Conservation (phyloP, 1,140 invertebrate genomes). For the Agrypnia vestita region DNA sequence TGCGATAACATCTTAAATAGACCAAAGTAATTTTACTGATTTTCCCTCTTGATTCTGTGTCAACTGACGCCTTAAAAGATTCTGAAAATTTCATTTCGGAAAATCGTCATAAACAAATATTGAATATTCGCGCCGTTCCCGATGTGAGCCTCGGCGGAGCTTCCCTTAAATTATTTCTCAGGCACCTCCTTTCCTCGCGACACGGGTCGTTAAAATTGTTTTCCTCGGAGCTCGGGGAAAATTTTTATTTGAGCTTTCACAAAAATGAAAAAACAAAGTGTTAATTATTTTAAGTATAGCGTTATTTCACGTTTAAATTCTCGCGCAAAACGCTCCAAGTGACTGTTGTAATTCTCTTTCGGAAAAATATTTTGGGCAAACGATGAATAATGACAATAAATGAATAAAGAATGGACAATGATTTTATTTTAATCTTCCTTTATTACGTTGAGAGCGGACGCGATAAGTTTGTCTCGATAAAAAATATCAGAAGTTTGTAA, state of each 20-base stretch:
- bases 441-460: too few species aligned
- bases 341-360: too few species aligned
- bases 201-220: background rate
- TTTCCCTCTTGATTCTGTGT: background rate
- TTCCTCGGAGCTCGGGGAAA: background rate
- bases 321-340: too few species aligned
- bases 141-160: background rate
- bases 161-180: constrained; percentile 21
- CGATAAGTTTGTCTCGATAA: too few species aligned
- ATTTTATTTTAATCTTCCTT: too few species aligned
- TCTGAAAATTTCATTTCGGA: background rate
- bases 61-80: background rate
- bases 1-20: background rate
- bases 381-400: too few species aligned
- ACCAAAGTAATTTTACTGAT: background rate
- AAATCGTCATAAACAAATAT: constrained; percentile 55
- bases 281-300: background rate
- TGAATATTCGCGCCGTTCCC: constrained; percentile 41
- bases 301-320: too few species aligned
- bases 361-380: too few species aligned
- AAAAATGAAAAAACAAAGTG: too few species aligned
- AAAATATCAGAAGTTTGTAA: too few species aligned
- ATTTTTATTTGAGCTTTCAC: background rate
- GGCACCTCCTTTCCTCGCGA: background rate
- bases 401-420: too few species aligned